Base-by-base conservation (phyloP, 1,140 invertebrate species). In the Drosophila serrata region DNA sequence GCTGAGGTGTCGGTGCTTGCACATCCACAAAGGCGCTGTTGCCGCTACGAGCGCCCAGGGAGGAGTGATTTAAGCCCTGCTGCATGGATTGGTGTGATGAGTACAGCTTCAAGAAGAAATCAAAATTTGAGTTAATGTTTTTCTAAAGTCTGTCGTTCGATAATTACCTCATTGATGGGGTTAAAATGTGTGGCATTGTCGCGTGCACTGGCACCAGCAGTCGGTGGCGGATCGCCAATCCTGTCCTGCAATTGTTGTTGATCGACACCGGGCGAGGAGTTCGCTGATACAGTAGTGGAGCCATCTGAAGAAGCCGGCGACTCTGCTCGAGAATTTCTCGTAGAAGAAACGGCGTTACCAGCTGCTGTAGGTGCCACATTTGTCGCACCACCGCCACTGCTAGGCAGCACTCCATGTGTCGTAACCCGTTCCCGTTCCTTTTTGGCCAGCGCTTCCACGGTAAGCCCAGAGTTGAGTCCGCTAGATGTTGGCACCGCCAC, bases 211-310 rank as follows among this genome's bases (percentile, higher is more conserved):
- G 17, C 40, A 19, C 9, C 17, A 37, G 39, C 17, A 4, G 49
- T 39, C 4, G 63, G 8, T 8, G 80, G 17, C 3, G 63, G 70
- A 15, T 72, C 73, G 0, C 61, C 63, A 19, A 90, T 78, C n/a
- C 82, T 85, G 93, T 95, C 93, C 58, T 95, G 94, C 43, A 94
- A 94, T 46, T 94, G 94, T 70, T 94, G 94, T 72, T 96, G 96
- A 39, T 95, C 95, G 29, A 95, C 93, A 6, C 94, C 95, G 3
- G 96, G 96, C 37, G 95, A 96, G 0, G 96, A 96, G n/a, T 96
- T 96, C 0, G 96, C 96, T 2, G 96, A 96, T 2, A 96, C 95
- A 1, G 96, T 97, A 0, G 96, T 96, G 0, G 96, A 96, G n/a
- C 96, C 96, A 48, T 93, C 93, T 19, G 93, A 93, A 7, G 91